Evolutionary conservation across 2,888 invertebrate species (phyloP), one percentile per base, ranked within the genome.

Genomic region (Phania funesta): DNA sequence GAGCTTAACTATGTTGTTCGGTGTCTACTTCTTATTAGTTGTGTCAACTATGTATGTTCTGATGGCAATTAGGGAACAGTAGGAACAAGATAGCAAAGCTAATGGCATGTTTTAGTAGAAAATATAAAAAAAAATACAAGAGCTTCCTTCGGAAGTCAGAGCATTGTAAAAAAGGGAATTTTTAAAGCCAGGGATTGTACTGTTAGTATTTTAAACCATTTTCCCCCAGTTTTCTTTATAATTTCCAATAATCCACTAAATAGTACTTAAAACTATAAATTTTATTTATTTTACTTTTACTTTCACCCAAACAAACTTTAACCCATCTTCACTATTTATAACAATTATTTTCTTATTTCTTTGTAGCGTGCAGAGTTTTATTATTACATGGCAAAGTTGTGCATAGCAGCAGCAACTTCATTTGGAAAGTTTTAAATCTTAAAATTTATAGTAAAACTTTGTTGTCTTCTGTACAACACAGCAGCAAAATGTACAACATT

Each of bases 361-460:
- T 6, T 8, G 16, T 3, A 35, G 48, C 58, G 44, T 46, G 70
- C 41, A 56, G 56, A 41, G 13, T 68, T 68, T 68, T 54, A 44
- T 44, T 32, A 48, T 48, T 48, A 46, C 26, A 29, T 26, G 38
- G 24, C 74, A 64, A 73, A 73, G 52, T 44, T 32, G 50, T 13
- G 29, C 35, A 35, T 6, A 41, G 41, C n/a, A n/a, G 1, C 5
- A 41, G 41, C 29, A 29, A 2, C 22, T 29, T 20, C 29, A 54
- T 74, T 46, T 44, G 46, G 6, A 60, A 74, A 70, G 46, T 70
- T 64, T 71, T 50, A 26, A 71, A 64, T 70, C 56, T 56, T 62
- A 56, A 48, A 78, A 78, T 70, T 78, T 78, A 78, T 78, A 41
- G 70, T 38, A 70, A 70, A 78, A 78, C 56, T 78, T 78, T 71